A percentile compares a stretch with the other conserved stretches of the same genome.
Conservation (phyloP, 1,140 invertebrate genomes). For the Hycleus cichorii region DNA sequence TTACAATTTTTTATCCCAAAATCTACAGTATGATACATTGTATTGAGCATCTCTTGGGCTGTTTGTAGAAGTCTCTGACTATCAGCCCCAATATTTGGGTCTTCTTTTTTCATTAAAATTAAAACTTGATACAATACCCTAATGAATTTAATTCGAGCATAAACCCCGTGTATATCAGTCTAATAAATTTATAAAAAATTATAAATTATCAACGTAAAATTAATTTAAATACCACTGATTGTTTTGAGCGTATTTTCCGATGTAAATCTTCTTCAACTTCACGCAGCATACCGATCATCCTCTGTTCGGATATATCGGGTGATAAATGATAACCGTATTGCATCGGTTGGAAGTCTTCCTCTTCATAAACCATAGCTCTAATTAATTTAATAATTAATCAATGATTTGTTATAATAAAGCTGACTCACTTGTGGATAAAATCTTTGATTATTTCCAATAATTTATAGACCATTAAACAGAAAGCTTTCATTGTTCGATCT, state of each 20-base stretch:
- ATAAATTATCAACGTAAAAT: background rate
- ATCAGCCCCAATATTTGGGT: constrained; percentile 49
- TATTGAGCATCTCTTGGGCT: constrained; percentile 67
- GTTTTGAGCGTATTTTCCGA: constrained; percentile 58
- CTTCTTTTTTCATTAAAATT: constrained; percentile 55
- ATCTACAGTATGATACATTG: constrained; percentile 68
- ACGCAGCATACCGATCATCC: constrained; percentile 72
- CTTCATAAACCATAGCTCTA: constrained; percentile 80
- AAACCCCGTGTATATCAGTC: constrained; percentile 59
- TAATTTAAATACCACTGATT: constrained; percentile 22
- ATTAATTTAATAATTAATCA: constrained; percentile 11
- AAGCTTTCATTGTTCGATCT: constrained; percentile 77
- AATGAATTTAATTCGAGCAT: constrained; percentile 76
- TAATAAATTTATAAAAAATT: constrained; percentile 30
- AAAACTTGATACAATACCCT: constrained; percentile 78
- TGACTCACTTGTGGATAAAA: constrained; percentile 70
- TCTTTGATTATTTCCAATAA: constrained; percentile 86
- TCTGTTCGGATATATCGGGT: constrained; percentile 72
- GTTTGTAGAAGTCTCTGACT: constrained; percentile 62
- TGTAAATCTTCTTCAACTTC: constrained; percentile 90
- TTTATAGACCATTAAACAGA: constrained; percentile 84
- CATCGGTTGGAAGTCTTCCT: constrained; percentile 94
- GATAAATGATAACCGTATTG: constrained; percentile 84
- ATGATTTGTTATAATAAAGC: background rate
- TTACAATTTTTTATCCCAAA: constrained; percentile 48